Base-by-base conservation (phyloP, 2,113 vertebrate species). In the Boleophthalmus pectinirostris region DNA sequence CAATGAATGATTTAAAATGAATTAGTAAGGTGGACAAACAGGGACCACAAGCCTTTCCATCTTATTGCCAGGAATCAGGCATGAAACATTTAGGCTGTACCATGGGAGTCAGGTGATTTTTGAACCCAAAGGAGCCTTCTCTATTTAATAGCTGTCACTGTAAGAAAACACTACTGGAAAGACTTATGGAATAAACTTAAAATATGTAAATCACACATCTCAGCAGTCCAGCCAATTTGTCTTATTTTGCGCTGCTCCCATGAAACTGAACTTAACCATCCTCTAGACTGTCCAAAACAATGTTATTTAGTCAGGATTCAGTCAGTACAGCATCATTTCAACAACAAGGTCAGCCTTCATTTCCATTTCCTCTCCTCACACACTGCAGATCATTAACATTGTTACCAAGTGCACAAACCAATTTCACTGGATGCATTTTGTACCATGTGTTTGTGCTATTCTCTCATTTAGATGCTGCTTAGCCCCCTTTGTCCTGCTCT, bases 281-380 rank as follows among this genome's bases (percentile, higher is more conserved):
- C 71, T 53, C 45, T 33, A 38, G 16, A 60, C 16, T 9, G 14
- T 47, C n/a, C 29, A 51, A 29, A 60, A 57, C 29, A 16, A 67
- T 46, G 33, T 4, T 45, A 72, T 75, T 69, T 56, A 73, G 47
- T 81, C 38, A 15, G 56, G 72, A 65, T 81, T 81, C 45, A 47
- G 57, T 61, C 56, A 51, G 33, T 66, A 47, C 61, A 56, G 61
- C 15, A 0, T 0, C 29, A 68, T 77, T 76, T 72, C 21, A 77
- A 61, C 77, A 64, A 60, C 72, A 81, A 80, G 75, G 68, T 81
- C 61, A 25, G n/a, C 45, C 64, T 65, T 74, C 45, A 78, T 74
- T 78, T 78, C 54, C 61, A 78, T 72, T 84, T 73, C 58, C 5
- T 58, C 56, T 58, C 25, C 68, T 74, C 63, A 51, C 43, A 64